A percentile compares a stretch with the other conserved stretches of the same genome.
Evolutionary conservation across 2,113 vertebrate species (phyloP).

Genomic region (Eidolon helvum): DNA sequence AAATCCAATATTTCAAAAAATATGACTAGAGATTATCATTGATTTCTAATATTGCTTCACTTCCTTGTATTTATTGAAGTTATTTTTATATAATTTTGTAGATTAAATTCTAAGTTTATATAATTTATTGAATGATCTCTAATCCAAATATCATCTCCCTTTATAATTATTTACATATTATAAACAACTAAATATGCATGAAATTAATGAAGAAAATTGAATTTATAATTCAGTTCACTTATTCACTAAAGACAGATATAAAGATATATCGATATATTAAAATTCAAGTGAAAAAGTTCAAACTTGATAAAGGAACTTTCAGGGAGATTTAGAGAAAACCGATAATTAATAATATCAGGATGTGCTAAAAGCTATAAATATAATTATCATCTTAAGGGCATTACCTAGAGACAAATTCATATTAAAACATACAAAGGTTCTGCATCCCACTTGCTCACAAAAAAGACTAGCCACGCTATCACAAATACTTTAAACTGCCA

Average conservation of each 20-base stretch:
- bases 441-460: background rate
- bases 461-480: background rate
- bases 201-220: conserved; percentile 8
- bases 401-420: background rate
- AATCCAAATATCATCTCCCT: background rate
- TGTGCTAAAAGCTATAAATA: background rate
- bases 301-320: background rate
- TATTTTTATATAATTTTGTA: background rate
- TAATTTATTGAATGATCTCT: background rate
- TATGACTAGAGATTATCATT: background rate
- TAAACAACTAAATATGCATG: background rate
- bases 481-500: background rate
- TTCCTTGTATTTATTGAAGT: conserved; percentile 32
- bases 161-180: background rate
- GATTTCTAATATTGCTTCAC: conserved; percentile 22
- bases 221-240: background rate
- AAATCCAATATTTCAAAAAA: conserved; percentile 4
- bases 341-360: background rate
- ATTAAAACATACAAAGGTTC: background rate
- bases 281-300: background rate
- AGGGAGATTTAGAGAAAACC: background rate
- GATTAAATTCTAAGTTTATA: background rate
- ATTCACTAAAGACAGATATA: background rate
- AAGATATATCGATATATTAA: background rate
- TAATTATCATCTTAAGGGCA: background rate